Base-by-base conservation (phyloP, 2,113 vertebrate genomes). In the Orcinus orca region DNA sequence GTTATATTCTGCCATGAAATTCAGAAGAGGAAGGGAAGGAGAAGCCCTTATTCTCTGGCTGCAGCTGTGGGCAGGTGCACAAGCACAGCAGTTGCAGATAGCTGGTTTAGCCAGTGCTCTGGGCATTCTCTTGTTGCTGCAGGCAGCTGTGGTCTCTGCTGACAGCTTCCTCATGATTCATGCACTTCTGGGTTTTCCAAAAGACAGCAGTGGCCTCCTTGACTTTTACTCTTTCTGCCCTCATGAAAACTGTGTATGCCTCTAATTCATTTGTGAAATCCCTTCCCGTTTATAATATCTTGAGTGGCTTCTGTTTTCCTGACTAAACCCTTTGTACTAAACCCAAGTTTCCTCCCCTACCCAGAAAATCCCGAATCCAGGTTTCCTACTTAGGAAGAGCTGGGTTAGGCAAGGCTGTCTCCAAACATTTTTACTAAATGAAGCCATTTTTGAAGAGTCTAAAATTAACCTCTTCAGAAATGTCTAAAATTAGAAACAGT, bases 391-490 rank as follows among this genome's bases (percentile, higher is more conserved):
- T 25, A 91, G 55, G 12, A 86, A 15, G 20, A 92, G 13, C 53
- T 77, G 63, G 47, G 41, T 36, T 82, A 68, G 68, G 20, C 33
- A 92, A 83, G 26, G 10, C 11, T 90, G 14, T 84, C 50, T 90
- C 44, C 6, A 84, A 90, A 83, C 11, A n/a, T 31, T 88, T 92
- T 90, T 36, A 73, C 41, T 88, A n/a, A 92, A 93, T 79, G 38
- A 87, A 89, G 67, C 4, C 13, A 73, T 74, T 71, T 83, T 38
- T 95, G 38, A 53, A 70, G 50, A 76, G 29, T 70, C 25, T 90
- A 80, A 97, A 93, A 76, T 71, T 67, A 93, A 84, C 65, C 15
- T 85, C 62, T 92, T 96, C 12, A 84, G n/a, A 87, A 88, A 65
- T 85, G 17, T n/a, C 29, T 83, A 62, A 53, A 79, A 68, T 62